Evolutionary conservation across 2,888 invertebrate species (phyloP), one percentile per base, ranked within the genome.

Genomic region (Hemaris fuciformis): DNA sequence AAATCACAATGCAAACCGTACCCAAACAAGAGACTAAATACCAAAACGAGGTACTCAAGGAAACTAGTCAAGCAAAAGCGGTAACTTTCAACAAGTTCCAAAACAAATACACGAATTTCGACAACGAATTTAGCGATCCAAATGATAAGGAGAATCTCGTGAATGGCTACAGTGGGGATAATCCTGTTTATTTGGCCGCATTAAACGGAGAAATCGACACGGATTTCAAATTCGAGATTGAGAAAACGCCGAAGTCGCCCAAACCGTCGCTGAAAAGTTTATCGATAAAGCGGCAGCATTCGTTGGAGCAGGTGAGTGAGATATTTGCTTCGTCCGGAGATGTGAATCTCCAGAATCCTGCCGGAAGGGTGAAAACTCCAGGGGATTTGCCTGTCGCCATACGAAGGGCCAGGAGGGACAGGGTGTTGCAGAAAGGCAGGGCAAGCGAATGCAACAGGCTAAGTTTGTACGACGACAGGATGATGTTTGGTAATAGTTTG

Each of bases 391-490:
- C 97, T 0, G 95, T 96, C 0, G 96, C 96, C 0, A 95, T 97
- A 0, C 83, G 97, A 13, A 94, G 95, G 71, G 95, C 96, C 1
- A 86, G 95, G 38, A 93, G 95, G 2, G 93, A 93, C 43, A 92
- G 95, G 66, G 95, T 95, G 0, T 56, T 91, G n/a, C 90, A 90
- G 65, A 89, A 88, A 59, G 89, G 89, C 0, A 77, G 91, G 20
- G 87, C 88, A 0, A 87, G 76, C 13, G 91, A 91, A 22, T 94
- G 95, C 46, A 95, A 95, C 68, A 94, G 98, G 67, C 94, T 98
- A 73, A 98, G 98, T 53, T 89, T 98, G 20, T 98, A 97, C 76
- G 97, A 98, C 75, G 98, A 98, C 80, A 93, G 98, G 46, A 97
- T 98, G 94, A 98, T 98, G 97, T 94, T 94, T 69, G 93, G 93